phyloP scores from a whole-genome alignment of 2,888 invertebrate species.

The Plagodis pulveraria region DNA sequence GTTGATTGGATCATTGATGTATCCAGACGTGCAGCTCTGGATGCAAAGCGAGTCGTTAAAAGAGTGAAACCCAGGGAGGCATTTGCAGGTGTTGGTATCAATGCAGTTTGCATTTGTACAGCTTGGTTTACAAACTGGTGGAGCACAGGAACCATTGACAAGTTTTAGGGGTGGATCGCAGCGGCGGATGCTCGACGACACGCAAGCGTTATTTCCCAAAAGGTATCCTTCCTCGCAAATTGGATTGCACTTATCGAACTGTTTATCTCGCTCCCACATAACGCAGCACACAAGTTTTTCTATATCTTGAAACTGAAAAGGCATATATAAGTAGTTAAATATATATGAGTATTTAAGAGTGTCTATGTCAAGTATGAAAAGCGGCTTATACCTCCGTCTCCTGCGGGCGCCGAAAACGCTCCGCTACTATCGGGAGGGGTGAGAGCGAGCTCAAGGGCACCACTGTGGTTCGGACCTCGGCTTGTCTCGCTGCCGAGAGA shows the following conservation, averaged over 20 bases:
- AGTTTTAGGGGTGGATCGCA: constrained; percentile 50
- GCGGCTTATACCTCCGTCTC: too few relatives aligned
- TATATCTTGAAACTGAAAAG: too few relatives aligned
- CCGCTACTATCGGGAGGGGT: too few relatives aligned
- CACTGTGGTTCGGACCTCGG: too few relatives aligned
- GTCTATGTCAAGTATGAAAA: too few relatives aligned
- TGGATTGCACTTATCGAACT: constrained; percentile 37
- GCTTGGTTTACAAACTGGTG: constrained; percentile 63
- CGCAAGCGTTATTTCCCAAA: constrained; percentile 51
- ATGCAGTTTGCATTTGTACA: constrained; percentile 60
- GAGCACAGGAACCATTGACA: constrained; percentile 33
- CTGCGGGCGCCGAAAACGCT: too few relatives aligned
- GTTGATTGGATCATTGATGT: constrained; percentile 22
- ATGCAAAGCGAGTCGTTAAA: constrained; percentile 28
- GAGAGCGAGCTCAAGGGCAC: too few relatives aligned
- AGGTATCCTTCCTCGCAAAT: constrained; percentile 53
- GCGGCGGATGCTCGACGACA: constrained; percentile 49
- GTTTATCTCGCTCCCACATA: too few relatives aligned
- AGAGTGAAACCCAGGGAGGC: constrained; percentile 36
- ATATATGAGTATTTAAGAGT: too few relatives aligned
- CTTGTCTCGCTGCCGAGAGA: too few relatives aligned
- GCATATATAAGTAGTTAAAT: too few relatives aligned
- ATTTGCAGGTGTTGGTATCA: constrained; percentile 44
- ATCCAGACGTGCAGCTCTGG: constrained; percentile 25
- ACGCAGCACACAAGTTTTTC: too few relatives aligned